Base-by-base conservation (phyloP, 2,888 invertebrate genomes). In the Orthosia gothica region DNA sequence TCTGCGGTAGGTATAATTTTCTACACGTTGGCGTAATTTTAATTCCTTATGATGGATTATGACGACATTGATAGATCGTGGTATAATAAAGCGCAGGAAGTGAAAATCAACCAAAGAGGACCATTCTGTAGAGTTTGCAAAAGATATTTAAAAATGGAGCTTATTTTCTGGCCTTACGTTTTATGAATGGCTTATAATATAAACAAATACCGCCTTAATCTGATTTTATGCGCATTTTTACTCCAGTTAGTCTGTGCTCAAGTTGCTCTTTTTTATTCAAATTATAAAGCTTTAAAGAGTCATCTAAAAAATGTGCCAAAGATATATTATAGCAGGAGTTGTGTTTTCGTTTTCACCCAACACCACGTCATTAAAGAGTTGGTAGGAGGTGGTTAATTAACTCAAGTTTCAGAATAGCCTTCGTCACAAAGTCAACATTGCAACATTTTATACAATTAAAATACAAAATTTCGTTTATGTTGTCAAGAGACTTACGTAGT, bases 301-400 rank as follows among this genome's bases (percentile, higher is more conserved):
- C 20, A 55, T 69, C 15, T 23, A 47, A 74, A 74, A 75, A 76
- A 79, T 58, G 12, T 59, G 54, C 61, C 58, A 57, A 45, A 67
- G 20, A 65, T 47, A 55, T 49, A 20, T 2, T 26, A 26, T 71
- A 50, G 40, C 50, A 58, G 61, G 50, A 47, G 49, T 75, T 75
- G 23, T 72, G 67, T 76, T 72, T 15, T 59, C 55, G 55, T 74
- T 73, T 82, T 81, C 62, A 68, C 54, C 61, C 45, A 61, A 59
- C 70, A 77, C 75, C 73, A 52, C 71, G 59, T 77, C 65, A 75
- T 83, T 82, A 74, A 76, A 83, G 79, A 76, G 79, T 84, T 82
- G 67, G 73, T 52, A 40, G 69, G 59, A 40, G 69, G 62, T 68
- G 70, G 74, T 76, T 86, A 82, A 85, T 84, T 85, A 86, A 74